phyloP scores from a whole-genome alignment of 2,888 invertebrate species.

The Chydorus sphaericus region DNA sequence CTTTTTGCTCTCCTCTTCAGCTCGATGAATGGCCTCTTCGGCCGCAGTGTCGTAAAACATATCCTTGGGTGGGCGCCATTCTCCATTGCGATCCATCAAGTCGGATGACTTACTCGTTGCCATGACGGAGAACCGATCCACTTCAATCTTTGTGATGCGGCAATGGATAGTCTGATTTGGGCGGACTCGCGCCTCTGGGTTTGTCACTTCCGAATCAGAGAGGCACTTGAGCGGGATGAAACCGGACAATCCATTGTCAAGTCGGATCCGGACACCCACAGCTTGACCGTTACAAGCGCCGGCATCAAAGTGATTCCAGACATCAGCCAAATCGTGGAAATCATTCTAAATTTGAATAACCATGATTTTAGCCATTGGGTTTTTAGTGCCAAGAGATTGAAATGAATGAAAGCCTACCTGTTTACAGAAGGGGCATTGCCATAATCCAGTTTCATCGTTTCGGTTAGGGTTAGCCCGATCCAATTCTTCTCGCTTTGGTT shows the following conservation, averaged over 20 bases:
- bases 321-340: slow-evolving; percentile 88
- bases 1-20: slow-evolving; percentile 67
- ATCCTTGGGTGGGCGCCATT: slow-evolving; percentile 82
- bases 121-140: slow-evolving; percentile 82
- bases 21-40: slow-evolving; percentile 62
- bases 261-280: slow-evolving; percentile 69
- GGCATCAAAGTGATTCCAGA: slow-evolving; percentile 97
- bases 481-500: slow-evolving; percentile 81
- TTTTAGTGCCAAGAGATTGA: too few species aligned
- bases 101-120: slow-evolving; percentile 88
- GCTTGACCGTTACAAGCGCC: slow-evolving; percentile 91
- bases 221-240: slow-evolving; percentile 88
- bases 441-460: slow-evolving; percentile 83
- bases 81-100: slow-evolving; percentile 72
- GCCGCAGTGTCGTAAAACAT: slow-evolving; percentile 75
- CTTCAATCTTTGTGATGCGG: slow-evolving; percentile 87
- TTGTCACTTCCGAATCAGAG: slow-evolving; percentile 75
- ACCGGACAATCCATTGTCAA: slow-evolving; percentile 85
- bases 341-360: slow-evolving; percentile 53
- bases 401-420: too few species aligned
- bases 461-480: slow-evolving; percentile 92
- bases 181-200: slow-evolving; percentile 82
- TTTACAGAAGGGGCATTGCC: slow-evolving; percentile 95
- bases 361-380: too few species aligned
- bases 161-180: slow-evolving; percentile 71